Conservation (phyloP, 2,113 vertebrate species). For the Macrotus californicus region DNA sequence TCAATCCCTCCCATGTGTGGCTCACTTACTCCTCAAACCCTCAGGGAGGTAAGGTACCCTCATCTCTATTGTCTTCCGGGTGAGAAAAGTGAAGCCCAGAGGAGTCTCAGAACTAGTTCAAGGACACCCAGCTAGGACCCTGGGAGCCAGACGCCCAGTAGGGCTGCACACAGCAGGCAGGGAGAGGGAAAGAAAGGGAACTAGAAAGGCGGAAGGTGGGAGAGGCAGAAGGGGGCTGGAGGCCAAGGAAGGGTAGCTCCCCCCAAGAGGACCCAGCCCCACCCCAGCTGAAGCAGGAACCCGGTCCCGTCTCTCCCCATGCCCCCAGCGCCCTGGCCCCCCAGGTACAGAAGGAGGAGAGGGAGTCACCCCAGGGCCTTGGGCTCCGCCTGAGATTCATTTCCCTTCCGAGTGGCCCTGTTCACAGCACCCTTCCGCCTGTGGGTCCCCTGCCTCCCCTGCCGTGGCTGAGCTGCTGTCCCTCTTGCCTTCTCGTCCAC, state of each 20-base stretch:
- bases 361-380: not conserved
- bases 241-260: accelerated
- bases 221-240: accelerated
- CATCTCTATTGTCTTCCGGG: not conserved
- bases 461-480: accelerated
- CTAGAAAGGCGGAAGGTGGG: accelerated
- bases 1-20: accelerated
- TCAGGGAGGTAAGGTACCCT: not conserved
- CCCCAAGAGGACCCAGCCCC: not conserved
- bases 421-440: not conserved
- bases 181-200: not conserved
- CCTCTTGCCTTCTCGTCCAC: not conserved
- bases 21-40: not conserved
- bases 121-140: not conserved
- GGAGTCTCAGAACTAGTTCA: not conserved
- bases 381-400: no score
- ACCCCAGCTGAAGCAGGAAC: not conserved
- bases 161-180: accelerated
- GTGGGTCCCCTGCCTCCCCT: not conserved
- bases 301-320: no score
- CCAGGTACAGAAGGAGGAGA: not conserved
- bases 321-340: accelerated
- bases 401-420: no score
- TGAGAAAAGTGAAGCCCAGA: not conserved
- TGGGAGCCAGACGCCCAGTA: not conserved